Evolutionary conservation across 2,888 invertebrate genomes (phyloP), one percentile per base, ranked within the genome.

Genomic region (Lucinisca nassula): DNA sequence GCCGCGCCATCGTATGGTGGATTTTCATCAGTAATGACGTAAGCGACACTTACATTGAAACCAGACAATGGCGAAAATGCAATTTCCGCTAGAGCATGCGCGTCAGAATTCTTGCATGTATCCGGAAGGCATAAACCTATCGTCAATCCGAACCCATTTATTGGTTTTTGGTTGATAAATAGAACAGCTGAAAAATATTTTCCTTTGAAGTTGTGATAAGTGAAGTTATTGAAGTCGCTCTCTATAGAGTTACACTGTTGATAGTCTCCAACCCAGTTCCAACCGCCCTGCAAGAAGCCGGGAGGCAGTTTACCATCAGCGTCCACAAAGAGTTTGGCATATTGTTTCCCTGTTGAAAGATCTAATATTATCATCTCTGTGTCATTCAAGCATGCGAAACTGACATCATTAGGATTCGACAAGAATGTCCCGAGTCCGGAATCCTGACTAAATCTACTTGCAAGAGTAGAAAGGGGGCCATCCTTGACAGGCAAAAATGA

Each of bases 121-220:
- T 85, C 74, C 17, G 88, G 88, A 32, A 88, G 72, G 73, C 88
- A 88, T 3, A 82, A 72, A 14, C 88, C 88, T 12, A 88, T 40
- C 24, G 24, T 30, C 10, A 82, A 27, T n/a, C 21, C 27, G 0
- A 38, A 58, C 8, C 30, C 49, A n/a, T 38, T 72, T 3, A 72
- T n/a, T 21, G 74, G 74, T 74, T 49, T 24, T 6, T 35, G 10
- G 27, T 38, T 38, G 8, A 37, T 30, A 24, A 40, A 70, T 1
- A 81, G 32, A n/a, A 14, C 8, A 21, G 58, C 88, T 2, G 88
- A 49, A 61, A 79, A 85, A 74, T 88, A 88, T 74, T 81, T 81
- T 12, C 88, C 88, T 0, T 37, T 40, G 32, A 88, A 80, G 3
- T 58, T 76, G 6, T 45, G 51, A 2, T 61, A 35, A 0, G 82